Base-by-base conservation (phyloP, 2,797 vertebrate genomes). In the Myotis vivesi region DNA sequence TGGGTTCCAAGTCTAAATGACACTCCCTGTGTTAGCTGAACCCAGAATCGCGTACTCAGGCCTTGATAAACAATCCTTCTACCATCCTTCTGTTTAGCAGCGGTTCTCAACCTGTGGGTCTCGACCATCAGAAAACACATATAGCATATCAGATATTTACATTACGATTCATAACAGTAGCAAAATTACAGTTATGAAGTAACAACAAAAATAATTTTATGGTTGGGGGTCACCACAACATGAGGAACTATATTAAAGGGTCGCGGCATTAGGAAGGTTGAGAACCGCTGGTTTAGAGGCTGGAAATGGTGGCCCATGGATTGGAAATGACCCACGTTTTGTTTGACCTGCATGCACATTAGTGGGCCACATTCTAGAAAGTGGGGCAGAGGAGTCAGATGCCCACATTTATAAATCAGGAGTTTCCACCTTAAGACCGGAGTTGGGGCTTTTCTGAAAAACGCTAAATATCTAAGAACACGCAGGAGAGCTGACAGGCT, bases 1-100 rank as follows among this genome's bases (percentile, higher is more conserved):
- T 83, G 55, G 49, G n/a, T 94, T 76, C 71, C 28, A 46, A 79
- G 8, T 91, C 49, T 55, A 91, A 92, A 91, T 57, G 55, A 59
- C 20, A 64, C 57, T 64, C 6, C 49, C 28, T 87, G 3, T 79
- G 36, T 93, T 30, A 64, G 68, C 87, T 94, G 64, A 92, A 83
- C 8, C 28, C 75, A 79, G 17, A 82, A 85, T 62, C 49, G 79
- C 5, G 55, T 79, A 73, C 46, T 59, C 9, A 3, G 49, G 25
- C 22, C 25, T 49, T 68, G 33, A 69, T 49, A 80, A 79, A 79
- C 8, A 80, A 82, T 57, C 5, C 15, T 71, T 71, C 23, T 91
- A 87, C 3, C 19, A 46, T 59, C 20, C 33, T 91, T 76, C 33
- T 57, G 7, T 13, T 49, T 44, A 44, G 10, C 44, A 44, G 44